Conservation (phyloP, 2,888 invertebrate genomes). For the Yponomeuta plumbellus region DNA sequence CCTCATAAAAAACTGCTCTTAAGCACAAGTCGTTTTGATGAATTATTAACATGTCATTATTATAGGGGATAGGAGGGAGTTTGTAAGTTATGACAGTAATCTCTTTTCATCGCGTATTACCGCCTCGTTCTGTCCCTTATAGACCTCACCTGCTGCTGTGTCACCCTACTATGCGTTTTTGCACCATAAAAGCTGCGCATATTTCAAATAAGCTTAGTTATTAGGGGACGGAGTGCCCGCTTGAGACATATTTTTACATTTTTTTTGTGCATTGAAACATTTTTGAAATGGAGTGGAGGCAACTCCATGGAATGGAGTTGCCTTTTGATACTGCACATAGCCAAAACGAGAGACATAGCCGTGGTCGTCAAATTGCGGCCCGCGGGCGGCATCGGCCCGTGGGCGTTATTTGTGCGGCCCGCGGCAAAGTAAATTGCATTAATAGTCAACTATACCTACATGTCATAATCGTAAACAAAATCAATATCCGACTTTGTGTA, state of each 20-base stretch:
- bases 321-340: too few species aligned
- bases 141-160: neutral
- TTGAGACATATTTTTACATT: neutral
- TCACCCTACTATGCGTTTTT: neutral
- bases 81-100: conserved; percentile 40
- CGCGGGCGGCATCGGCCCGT: too few species aligned
- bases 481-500: too few species aligned
- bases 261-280: too few species aligned
- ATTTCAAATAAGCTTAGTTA: neutral
- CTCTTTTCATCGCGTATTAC: conserved; percentile 27
- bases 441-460: too few species aligned
- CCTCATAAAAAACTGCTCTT: conserved; percentile 6
- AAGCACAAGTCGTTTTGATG: neutral
- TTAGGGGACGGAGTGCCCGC: neutral
- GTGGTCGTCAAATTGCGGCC: too few species aligned
- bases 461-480: too few species aligned
- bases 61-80: conserved; percentile 29
- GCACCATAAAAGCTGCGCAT: neutral
- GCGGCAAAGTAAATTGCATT: too few species aligned
- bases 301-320: too few species aligned
- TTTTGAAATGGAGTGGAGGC: too few species aligned
- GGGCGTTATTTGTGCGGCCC: too few species aligned
- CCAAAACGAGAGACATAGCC: too few species aligned
- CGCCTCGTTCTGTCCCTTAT: neutral
- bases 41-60: conserved; percentile 25